Evolutionary conservation across 37 sponge, comb jelly and placozoan species (phyloP), one percentile per base, ranked within the genome.

Genomic region (Crambe crambe): DNA sequence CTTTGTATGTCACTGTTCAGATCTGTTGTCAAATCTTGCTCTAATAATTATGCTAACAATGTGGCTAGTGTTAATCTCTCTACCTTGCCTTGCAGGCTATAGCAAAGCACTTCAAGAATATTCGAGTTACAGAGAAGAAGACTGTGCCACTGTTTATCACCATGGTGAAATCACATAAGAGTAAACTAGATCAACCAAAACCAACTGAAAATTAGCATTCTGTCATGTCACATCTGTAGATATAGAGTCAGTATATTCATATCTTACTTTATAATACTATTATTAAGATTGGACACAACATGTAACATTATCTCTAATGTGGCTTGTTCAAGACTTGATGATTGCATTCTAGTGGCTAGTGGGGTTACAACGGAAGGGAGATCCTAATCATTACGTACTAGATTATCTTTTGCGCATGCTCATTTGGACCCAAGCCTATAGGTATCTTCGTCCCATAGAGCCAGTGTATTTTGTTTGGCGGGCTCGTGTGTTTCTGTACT

Each of bases 131-230:
- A 22, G 96, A 95, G 70, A 92, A 89, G 85, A 91, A 95, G 70
- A 74, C 72, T 42, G 81, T 95, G 32, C 86, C 93, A 12, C 85
- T 90, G 22, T 95, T 95, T 47, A 95, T 95, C 15, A 92, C 87
- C 40, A 95, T 95, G 96, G 93, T 91, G 22, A 95, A 95, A 71
- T 90, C 94, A 31, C 93, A 92, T 77, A 91, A 92, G 74, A 95
- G 96, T 80, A 95, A 95, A 82, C 83, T 95, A 56, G 96, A 95
- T 63, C 93, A 86, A 17, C 91, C 94, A n/a, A 87, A 89, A 80
- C 88, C 94, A 22, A 37, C 70, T 37, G 92, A 92, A 20, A 78
- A 42, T 64, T 43, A 41, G 12, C 12, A 15, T 47, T 47, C 12
- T 47, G 51, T 47, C 51, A n/a, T n/a, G n/a, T n/a, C n/a, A n/a